phyloP scores from a whole-genome alignment of 2,113 vertebrate species.

The Penelope pileata region DNA sequence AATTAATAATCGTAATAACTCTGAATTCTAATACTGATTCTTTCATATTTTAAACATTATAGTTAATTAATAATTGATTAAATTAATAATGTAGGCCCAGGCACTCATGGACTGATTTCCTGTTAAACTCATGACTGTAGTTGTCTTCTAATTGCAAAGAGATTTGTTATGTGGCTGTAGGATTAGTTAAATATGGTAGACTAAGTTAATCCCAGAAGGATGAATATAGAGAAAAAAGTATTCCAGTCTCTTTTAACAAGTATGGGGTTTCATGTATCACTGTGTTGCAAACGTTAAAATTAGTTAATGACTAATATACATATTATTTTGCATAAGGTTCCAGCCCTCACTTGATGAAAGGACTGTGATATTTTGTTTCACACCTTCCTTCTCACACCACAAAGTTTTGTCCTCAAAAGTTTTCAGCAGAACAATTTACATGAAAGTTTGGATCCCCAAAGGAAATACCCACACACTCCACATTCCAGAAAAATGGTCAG shows the following conservation, averaged over 20 bases:
- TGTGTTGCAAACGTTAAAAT: neutral
- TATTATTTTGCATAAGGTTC: neutral
- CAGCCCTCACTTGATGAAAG: neutral
- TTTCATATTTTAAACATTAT: neutral
- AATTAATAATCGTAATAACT: neutral
- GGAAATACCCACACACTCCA: neutral
- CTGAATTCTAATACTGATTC: neutral
- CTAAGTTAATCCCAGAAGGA: slow-evolving; percentile 17
- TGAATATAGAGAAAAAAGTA: neutral
- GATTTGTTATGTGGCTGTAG: neutral
- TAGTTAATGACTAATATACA: neutral
- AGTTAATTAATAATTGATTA: neutral
- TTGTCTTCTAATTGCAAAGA: neutral
- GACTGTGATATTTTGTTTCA: neutral
- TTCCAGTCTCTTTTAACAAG: neutral
- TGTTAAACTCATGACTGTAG: neutral
- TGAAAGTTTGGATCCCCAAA: neutral
- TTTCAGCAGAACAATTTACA: neutral
- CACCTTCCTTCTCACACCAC: neutral
- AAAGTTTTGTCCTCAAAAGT: neutral
- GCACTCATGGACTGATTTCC: neutral
- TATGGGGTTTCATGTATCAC: neutral
- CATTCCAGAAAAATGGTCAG: neutral
- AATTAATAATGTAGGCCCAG: neutral
- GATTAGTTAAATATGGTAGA: neutral